Evolutionary conservation across 2,113 vertebrate genomes (phyloP), one percentile per base, ranked within the genome.

Genomic region (Oenanthe oenanthe): DNA sequence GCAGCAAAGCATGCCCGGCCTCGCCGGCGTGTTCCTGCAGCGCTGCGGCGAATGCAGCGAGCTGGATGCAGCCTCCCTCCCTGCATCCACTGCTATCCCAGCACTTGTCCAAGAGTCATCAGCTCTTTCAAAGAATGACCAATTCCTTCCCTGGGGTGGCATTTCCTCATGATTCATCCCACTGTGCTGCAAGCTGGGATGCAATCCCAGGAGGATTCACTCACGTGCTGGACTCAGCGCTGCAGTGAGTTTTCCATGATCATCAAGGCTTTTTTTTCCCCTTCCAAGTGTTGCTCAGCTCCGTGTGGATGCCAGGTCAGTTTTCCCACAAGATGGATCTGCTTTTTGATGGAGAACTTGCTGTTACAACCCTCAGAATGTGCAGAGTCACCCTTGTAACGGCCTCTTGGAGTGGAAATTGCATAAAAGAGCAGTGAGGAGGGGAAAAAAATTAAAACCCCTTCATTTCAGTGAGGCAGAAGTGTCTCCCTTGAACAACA

Each of bases 1-100:
- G 89, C 88, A 91, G 87, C 89, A 58, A 47, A 96, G 93, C 95
- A 42, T 80, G 93, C 95, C 95, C 4, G 2, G 95, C 96, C 92
- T 91, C 72, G 72, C 68, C 17, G 1, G 68, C 19, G 1, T 47
- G 81, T 62, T 58, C 10, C 77, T 19, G 25, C 88, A 36, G 93
- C 21, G 16, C 53, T 63, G 81, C 70, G 1, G 3, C 11, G 8
- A 77, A 45, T 6, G 61, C 87, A 42, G 68, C 2, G 2, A 19
- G 85, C 89, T 34, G 95, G 86, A 61, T 24, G 18, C 89, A 72
- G 60, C 72, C 75, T 54, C 84, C 45, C n/a, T 75, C 32, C 36
- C 53, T 7, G 18, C 96, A 61, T 8, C 31, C 82, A 17, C 0
- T 10, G 19, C 47, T 5, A 18, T 3, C 80, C 86, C 71, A 18